These are phyloP conservation scores for Porites divaricata DNA, from an alignment of 92 coral and sea anemone genomes.

Conservation along the genomic window DNA sequence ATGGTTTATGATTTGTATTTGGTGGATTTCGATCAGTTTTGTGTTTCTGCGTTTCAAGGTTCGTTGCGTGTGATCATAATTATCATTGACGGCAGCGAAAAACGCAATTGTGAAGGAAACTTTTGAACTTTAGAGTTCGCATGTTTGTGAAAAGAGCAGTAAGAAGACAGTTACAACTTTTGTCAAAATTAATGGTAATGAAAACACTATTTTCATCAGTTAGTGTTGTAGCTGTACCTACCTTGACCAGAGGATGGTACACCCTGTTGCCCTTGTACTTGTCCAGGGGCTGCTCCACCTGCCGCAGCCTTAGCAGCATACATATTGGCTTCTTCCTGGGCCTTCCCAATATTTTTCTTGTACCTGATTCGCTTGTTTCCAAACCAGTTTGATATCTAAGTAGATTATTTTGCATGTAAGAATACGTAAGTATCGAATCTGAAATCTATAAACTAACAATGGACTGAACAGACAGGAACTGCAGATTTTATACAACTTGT, in stretches of 20 bases:
- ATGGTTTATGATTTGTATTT: no score
- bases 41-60: no score
- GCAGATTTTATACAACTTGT: no score
- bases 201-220: not conserved
- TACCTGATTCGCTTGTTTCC: slow-evolving; percentile 97
- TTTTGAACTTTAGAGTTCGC: no score
- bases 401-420: not conserved
- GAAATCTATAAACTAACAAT: no score
- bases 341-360: slow-evolving; percentile 99
- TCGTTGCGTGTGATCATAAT: no score
- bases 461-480: no score
- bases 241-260: slow-evolving; percentile 93
- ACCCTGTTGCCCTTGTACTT: slow-evolving; percentile 67
- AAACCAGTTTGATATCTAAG: slow-evolving; percentile 98
- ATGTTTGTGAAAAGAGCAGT: no score
- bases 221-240: not conserved
- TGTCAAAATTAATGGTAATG: not conserved
- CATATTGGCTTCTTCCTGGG: slow-evolving; percentile 97
- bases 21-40: no score
- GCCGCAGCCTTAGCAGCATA: slow-evolving; percentile 98
- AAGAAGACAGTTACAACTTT: not conserved
- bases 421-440: not conserved
- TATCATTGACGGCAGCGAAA: no score
- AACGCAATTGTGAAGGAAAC: no score
- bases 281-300: slow-evolving; percentile 66